Percentiles rank a stretch among this genome's conserved stretches.
Conservation (phyloP, 2,888 invertebrate genomes). For the Cheilosia scutellata region DNA sequence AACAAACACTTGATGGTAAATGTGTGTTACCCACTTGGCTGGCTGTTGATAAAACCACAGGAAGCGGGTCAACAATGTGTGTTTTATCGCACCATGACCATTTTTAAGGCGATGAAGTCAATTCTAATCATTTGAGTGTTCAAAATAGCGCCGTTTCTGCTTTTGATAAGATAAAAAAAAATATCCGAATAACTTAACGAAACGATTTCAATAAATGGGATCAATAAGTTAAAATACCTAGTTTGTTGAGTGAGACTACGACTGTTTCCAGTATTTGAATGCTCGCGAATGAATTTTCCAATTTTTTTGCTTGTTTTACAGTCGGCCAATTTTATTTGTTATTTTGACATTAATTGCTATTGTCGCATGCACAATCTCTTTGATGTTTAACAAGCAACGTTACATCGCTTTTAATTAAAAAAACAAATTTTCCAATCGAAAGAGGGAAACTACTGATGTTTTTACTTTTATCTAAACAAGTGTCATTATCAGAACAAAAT, state of each 20-base stretch:
- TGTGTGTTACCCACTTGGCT: background rate
- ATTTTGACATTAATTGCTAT: no score
- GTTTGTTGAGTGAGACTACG: no score
- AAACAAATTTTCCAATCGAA: background rate
- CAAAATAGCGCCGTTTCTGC: background rate
- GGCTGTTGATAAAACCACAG: background rate
- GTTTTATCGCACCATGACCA: background rate
- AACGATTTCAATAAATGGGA: no score
- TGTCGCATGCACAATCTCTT: no score
- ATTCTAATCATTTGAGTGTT: slow-evolving; percentile 1
- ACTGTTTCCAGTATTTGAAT: no score
- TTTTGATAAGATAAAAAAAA: background rate
- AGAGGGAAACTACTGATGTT: background rate
- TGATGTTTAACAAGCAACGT: no score
- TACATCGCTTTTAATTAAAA: no score
- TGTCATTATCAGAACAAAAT: background rate
- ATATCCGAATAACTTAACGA: background rate
- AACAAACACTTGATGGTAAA: background rate
- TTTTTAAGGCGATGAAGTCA: background rate
- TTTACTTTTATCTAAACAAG: background rate
- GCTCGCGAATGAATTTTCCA: no score
- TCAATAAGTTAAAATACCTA: no score
- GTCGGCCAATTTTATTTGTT: no score
- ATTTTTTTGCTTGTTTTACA: no score
- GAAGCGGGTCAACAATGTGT: slow-evolving; percentile 1